Conservation (phyloP, 2,797 vertebrate species). For the Darevskia mixta region DNA sequence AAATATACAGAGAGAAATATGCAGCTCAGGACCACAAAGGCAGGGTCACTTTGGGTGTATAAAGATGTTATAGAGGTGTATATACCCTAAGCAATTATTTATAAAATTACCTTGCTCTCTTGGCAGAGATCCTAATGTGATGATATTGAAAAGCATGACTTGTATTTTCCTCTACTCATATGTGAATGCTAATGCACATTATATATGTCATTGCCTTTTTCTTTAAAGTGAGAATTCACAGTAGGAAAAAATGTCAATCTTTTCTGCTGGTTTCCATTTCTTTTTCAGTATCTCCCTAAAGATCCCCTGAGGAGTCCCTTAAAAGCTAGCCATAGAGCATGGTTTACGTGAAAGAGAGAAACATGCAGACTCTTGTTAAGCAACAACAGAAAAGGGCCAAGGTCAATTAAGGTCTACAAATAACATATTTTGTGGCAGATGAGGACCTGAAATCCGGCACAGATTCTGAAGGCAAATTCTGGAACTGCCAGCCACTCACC, state of each 20-base stretch:
- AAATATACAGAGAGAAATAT: background rate
- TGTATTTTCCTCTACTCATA: background rate
- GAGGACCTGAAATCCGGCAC: background rate
- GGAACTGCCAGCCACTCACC: background rate
- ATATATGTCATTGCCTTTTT: background rate
- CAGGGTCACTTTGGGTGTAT: background rate
- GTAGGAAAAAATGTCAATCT: background rate
- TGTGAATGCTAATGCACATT: background rate
- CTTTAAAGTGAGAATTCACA: background rate
- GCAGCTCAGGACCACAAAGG: background rate
- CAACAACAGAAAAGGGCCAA: background rate
- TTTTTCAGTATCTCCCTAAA: background rate
- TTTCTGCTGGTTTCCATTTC: background rate
- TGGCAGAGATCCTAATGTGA: background rate
- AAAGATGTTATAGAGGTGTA: background rate
- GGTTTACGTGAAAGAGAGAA: background rate
- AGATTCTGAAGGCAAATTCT: background rate
- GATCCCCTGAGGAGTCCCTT: background rate
- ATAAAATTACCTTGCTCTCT: conserved; percentile 2
- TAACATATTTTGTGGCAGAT: background rate
- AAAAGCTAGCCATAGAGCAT: background rate
- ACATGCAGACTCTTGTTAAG: background rate
- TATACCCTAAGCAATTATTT: background rate
- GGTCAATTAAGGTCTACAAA: background rate
- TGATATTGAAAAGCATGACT: background rate